These are phyloP conservation scores for Haliaeetus leucogaster DNA, from an alignment of 2,113 vertebrate species.

Conservation along the genomic window DNA sequence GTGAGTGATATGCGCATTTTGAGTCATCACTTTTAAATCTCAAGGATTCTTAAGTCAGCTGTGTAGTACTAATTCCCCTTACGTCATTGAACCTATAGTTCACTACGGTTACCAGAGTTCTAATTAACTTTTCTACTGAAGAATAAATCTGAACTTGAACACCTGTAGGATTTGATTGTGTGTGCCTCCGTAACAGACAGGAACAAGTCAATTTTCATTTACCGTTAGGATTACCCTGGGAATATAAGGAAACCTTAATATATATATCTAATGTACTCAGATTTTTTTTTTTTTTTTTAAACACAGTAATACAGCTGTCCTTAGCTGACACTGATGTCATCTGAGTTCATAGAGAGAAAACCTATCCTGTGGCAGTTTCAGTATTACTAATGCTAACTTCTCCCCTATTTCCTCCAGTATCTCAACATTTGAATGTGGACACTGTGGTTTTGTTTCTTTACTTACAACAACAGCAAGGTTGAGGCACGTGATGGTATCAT, in stretches of 20 bases:
- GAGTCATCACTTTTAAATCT: too few species aligned
- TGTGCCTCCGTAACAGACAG: background rate
- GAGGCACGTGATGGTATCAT: conserved; percentile 80
- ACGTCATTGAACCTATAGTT: too few species aligned
- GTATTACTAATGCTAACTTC: background rate
- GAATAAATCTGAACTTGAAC: too few species aligned
- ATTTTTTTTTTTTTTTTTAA: background rate
- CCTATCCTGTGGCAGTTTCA: background rate
- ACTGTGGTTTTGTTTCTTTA: background rate
- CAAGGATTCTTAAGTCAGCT: too few species aligned
- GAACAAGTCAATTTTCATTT: background rate
- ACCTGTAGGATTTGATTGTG: too few species aligned
- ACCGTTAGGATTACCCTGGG: background rate
- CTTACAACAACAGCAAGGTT: conserved; percentile 91
- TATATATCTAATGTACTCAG: background rate
- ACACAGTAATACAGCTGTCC: background rate
- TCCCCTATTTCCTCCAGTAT: background rate
- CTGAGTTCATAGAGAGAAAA: background rate
- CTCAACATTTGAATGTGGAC: background rate
- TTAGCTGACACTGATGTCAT: background rate
- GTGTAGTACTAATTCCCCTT: too few species aligned
- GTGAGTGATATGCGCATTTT: too few species aligned
- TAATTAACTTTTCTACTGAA: too few species aligned
- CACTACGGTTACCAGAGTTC: too few species aligned
- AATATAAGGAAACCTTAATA: background rate